Evolutionary conservation across 2,888 invertebrate genomes (phyloP).

Genomic region (Abrostola tripartita): DNA sequence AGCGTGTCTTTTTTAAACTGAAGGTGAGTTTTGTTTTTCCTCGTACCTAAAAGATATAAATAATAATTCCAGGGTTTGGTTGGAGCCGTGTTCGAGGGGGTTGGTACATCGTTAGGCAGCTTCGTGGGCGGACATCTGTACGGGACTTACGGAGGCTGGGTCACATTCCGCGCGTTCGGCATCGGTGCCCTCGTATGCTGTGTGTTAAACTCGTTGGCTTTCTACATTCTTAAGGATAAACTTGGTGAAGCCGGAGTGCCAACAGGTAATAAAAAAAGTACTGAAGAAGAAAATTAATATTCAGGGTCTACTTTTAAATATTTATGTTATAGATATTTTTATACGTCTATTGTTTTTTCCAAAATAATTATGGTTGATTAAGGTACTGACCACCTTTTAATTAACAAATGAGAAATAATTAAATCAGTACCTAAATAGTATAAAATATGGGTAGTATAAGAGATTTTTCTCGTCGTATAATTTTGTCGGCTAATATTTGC

Average conservation of each 20-base stretch:
- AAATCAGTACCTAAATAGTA: too few species aligned
- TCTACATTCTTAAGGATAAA: conserved; percentile 72
- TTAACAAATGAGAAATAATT: too few species aligned
- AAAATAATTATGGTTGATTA: too few species aligned
- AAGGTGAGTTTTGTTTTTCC: too few species aligned
- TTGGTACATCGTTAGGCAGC: conserved; percentile 94
- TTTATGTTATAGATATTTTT: too few species aligned
- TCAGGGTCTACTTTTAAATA: background rate
- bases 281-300: conserved; percentile 22
- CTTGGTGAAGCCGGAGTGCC: conserved; percentile 57
- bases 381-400: too few species aligned
- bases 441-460: too few species aligned
- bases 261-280: conserved; percentile 74
- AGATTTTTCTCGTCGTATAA: too few species aligned
- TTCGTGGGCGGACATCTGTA: conserved; percentile 93
- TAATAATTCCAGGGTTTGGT: conserved; percentile 91
- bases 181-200: conserved; percentile 90
- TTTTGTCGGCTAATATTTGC: too few species aligned
- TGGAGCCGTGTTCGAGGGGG: conserved; percentile 95
- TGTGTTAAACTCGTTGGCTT: conserved; percentile 88
- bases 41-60: too few species aligned
- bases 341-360: too few species aligned
- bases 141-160: conserved; percentile 89
- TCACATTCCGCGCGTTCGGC: conserved; percentile 92
- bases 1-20: background rate